Percentiles rank a stretch among this genome's conserved stretches.
phyloP scores from a whole-genome alignment of 2,888 invertebrate species.

The Polyommatus icarus region DNA sequence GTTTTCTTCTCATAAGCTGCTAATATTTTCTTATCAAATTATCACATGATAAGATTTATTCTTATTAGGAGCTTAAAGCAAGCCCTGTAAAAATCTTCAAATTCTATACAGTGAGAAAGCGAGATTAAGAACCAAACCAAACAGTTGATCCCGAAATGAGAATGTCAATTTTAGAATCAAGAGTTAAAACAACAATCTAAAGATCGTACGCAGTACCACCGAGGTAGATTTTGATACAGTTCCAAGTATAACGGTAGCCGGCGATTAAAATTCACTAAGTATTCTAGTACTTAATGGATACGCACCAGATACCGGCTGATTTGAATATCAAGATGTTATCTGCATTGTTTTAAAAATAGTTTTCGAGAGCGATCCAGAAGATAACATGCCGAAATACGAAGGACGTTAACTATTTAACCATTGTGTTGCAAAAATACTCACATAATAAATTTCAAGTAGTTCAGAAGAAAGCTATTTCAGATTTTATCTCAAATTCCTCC shows the following conservation, averaged over 20 bases:
- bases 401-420: conserved; percentile 10
- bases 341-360: conserved; percentile 24
- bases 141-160: neutral
- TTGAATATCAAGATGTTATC: conserved; percentile 14
- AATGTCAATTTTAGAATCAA: neutral
- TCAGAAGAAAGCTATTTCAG: neutral
- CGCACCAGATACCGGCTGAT: conserved; percentile 23
- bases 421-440: conserved; percentile 10
- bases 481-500: neutral
- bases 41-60: too few relatives aligned
- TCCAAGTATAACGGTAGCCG: conserved; percentile 24
- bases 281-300: conserved; percentile 3
- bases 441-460: neutral
- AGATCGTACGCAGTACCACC: neutral
- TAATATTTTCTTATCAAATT: too few relatives aligned
- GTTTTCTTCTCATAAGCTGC: too few relatives aligned
- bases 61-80: too few relatives aligned
- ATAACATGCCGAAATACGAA: neutral
- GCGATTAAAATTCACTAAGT: conserved; percentile 19
- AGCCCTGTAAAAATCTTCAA: too few relatives aligned
- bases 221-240: conserved; percentile 1
- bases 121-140: neutral
- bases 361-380: conserved; percentile 15
- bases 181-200: neutral
- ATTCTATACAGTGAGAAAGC: too few relatives aligned